These are phyloP conservation scores for Apogon talboti DNA, from an alignment of 2,797 vertebrate species.

Conservation along the genomic window DNA sequence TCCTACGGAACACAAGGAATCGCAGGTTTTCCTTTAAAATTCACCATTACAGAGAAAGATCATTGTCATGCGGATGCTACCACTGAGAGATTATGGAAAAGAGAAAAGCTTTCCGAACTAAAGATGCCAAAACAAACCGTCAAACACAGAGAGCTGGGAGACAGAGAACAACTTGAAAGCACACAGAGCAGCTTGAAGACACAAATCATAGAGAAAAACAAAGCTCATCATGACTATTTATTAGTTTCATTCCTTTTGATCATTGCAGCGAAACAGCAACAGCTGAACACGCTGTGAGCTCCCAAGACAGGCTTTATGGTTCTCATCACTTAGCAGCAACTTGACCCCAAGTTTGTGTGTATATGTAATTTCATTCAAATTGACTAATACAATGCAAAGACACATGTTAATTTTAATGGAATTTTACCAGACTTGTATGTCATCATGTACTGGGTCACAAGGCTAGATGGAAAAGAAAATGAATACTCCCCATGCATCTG, in stretches of 20 bases:
- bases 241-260: conserved; percentile 48
- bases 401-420: neutral
- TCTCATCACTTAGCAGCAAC: conserved; percentile 25
- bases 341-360: conserved; percentile 8
- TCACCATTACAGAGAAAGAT: neutral
- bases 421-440: neutral
- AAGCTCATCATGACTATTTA: conserved; percentile 56
- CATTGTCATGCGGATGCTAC: conserved; percentile 26
- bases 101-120: conserved; percentile 2
- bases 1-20: conserved; percentile 81
- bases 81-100: conserved; percentile 14
- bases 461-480: too few relatives aligned
- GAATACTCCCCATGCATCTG: neutral
- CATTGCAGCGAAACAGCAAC: conserved; percentile 30
- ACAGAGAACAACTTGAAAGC: conserved; percentile 43
- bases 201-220: conserved; percentile 29
- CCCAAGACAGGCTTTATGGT: neutral
- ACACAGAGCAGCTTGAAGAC: conserved; percentile 37
- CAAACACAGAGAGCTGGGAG: conserved; percentile 23
- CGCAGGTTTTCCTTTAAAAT: conserved; percentile 5
- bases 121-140: conserved; percentile 42
- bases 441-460: neutral
- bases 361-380: neutral
- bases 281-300: conserved; percentile 38
- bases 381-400: neutral